Evolutionary conservation across 2,797 vertebrate genomes (phyloP).

Genomic region (Cossypha niveicapilla): DNA sequence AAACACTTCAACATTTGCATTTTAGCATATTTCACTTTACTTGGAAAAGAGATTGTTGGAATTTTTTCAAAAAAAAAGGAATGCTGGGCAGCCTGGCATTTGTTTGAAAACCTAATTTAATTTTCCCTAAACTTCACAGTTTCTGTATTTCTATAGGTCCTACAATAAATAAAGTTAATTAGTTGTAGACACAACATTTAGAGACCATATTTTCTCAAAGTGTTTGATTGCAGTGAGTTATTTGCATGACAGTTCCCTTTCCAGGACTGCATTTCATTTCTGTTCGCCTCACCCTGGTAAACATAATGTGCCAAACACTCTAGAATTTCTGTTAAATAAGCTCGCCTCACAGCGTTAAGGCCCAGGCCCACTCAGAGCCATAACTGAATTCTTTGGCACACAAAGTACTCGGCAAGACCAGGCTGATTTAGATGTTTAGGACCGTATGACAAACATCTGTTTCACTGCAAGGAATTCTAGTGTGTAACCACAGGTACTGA

Average conservation of each 20-base stretch:
- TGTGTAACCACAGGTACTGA: not conserved
- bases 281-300: not conserved
- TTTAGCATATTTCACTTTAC: conserved; percentile 20
- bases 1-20: conserved; percentile 25
- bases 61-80: not conserved
- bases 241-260: not conserved
- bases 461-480: not conserved
- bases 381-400: not conserved
- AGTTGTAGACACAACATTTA: conserved; percentile 38
- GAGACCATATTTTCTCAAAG: not conserved
- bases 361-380: not conserved
- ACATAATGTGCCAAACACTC: not conserved
- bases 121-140: conserved; percentile 26
- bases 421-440: not conserved
- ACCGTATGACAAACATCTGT: conserved; percentile 30
- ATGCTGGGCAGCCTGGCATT: not conserved
- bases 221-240: conserved; percentile 14
- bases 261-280: not conserved
- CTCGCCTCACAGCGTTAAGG: fast-evolving
- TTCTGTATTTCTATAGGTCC: conserved; percentile 11
- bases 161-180: conserved; percentile 36
- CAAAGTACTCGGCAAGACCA: not conserved
- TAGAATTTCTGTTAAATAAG: conserved; percentile 25
- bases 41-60: not conserved
- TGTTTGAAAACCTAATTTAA: conserved; percentile 29